A percentile compares a stretch with the other conserved stretches of the same genome.
Evolutionary conservation across 2,113 vertebrate species (phyloP).

Genomic region (Gymnarchus niloticus): DNA sequence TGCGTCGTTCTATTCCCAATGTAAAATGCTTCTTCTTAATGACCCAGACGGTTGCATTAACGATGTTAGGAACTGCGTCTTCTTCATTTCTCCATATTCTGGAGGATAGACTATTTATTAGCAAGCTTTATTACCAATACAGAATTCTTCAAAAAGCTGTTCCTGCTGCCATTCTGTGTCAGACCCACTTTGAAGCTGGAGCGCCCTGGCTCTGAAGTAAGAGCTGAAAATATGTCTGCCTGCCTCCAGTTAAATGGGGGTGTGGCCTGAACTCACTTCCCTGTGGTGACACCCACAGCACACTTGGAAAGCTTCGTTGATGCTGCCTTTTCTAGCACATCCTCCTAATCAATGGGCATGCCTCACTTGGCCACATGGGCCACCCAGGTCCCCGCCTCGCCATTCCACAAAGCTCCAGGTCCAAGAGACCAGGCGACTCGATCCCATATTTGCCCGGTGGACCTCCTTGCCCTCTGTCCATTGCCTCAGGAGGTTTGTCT

Average conservation of each 20-base stretch:
- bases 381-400: neutral
- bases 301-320: conserved; percentile 2
- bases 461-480: neutral
- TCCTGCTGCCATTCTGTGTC: neutral
- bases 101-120: neutral
- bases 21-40: conserved; percentile 16
- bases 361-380: neutral
- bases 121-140: neutral
- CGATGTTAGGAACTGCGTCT: neutral
- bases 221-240: neutral
- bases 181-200: neutral
- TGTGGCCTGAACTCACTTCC: neutral
- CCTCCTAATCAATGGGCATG: neutral
- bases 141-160: neutral
- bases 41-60: neutral
- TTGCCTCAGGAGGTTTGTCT: neutral
- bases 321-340: conserved; percentile 15
- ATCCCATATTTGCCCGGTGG: neutral
- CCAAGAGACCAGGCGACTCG: neutral
- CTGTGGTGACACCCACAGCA: neutral
- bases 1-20: neutral
- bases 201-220: neutral
- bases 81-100: neutral
- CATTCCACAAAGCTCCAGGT: neutral
- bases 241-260: neutral